A percentile compares a stretch with the other conserved stretches of the same genome.
These are phyloP conservation scores for Ctenodactylus gundi DNA, from an alignment of 2,113 vertebrate genomes.

Conservation along the genomic window DNA sequence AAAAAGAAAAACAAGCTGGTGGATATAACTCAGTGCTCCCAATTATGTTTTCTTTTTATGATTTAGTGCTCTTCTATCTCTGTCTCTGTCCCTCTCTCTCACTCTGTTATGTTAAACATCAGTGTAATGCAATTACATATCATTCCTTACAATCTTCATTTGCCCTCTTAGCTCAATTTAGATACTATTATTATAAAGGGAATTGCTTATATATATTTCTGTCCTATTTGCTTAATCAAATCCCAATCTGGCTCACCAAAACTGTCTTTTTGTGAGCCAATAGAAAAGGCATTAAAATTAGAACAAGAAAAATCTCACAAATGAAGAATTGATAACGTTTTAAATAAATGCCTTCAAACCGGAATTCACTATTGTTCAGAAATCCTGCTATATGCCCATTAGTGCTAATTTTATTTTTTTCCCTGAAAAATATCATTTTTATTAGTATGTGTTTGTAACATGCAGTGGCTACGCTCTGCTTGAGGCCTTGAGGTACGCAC, in stretches of 20 bases:
- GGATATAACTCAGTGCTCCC: neutral
- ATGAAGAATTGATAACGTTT: neutral
- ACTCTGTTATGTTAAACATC: neutral
- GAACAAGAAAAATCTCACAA: constrained; percentile 1
- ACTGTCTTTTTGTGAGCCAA: neutral
- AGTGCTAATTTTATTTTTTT: too few relatives aligned
- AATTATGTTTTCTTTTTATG: neutral
- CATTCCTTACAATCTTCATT: neutral
- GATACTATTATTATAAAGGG: neutral
- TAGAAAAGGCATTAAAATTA: neutral
- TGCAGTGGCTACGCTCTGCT: too few relatives aligned
- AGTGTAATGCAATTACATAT: neutral
- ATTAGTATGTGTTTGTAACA: too few relatives aligned
- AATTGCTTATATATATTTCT: neutral
- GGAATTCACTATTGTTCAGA: neutral
- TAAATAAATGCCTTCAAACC: neutral
- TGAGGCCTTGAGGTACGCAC: too few relatives aligned
- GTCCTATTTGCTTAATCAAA: neutral
- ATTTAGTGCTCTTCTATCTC: too few relatives aligned
- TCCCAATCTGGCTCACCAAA: neutral
- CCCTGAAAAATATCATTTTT: too few relatives aligned
- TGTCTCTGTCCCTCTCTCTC: too few relatives aligned
- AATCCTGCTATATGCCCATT: neutral
- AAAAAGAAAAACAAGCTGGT: neutral
- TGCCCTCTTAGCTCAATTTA: neutral